Percentiles rank a stretch among this genome's conserved stretches.
Conservation (phyloP, 2,113 vertebrate species). For the Strix aluco region DNA sequence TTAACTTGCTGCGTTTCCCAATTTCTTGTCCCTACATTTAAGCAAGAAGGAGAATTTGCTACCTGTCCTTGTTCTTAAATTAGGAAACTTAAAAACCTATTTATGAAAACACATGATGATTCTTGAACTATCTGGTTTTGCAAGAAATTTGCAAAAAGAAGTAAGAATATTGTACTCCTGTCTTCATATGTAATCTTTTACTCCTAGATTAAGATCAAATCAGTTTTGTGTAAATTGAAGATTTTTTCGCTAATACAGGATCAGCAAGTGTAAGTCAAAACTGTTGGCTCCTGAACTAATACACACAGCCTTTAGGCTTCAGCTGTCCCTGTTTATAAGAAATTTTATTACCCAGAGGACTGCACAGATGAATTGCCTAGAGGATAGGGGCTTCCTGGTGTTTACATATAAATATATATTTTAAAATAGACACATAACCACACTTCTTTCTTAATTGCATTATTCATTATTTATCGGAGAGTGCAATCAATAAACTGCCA, state of each 20-base stretch:
- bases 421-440: neutral
- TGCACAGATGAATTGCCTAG: neutral
- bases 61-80: neutral
- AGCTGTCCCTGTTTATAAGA: neutral
- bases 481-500: neutral
- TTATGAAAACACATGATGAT: neutral
- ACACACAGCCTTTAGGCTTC: neutral
- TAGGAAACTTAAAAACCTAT: neutral
- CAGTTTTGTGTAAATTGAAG: neutral
- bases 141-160: neutral
- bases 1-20: neutral
- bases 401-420: neutral
- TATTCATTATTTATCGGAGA: neutral
- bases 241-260: neutral
- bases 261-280: neutral
- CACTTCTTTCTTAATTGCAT: neutral
- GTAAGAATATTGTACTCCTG: neutral
- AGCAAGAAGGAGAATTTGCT: neutral
- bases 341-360: neutral
- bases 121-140: neutral
- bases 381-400: neutral
- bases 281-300: neutral
- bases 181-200: neutral
- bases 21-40: neutral
- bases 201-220: neutral